Percentiles rank a stretch among this genome's conserved stretches.
Conservation (phyloP, 2,113 vertebrate genomes). For the Fulmarus glacialis region DNA sequence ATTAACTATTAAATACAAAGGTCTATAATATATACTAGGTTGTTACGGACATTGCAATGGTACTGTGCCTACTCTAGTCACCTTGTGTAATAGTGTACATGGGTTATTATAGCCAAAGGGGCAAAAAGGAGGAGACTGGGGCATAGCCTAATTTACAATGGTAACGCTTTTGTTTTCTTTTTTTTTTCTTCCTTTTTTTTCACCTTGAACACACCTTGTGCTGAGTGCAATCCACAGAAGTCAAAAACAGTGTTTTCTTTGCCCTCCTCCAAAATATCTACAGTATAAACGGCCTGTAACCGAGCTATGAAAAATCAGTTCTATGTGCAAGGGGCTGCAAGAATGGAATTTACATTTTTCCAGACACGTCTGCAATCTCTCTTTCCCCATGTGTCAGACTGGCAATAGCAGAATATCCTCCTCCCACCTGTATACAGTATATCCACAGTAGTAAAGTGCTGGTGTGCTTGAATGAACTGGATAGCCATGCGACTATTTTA, state of each 20-base stretch:
- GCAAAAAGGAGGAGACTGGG: constrained; percentile 56
- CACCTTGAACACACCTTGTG: constrained; percentile 31
- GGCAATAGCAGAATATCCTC: constrained; percentile 41
- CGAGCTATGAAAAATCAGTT: constrained; percentile 41
- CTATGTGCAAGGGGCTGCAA: constrained; percentile 48
- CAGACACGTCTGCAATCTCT: not conserved
- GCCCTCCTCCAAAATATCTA: constrained; percentile 48
- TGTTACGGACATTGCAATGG: constrained; percentile 70
- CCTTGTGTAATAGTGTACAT: constrained; percentile 62
- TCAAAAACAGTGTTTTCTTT: constrained; percentile 50
- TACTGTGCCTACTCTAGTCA: constrained; percentile 68
- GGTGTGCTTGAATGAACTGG: constrained; percentile 61
- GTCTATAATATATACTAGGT: constrained; percentile 68
- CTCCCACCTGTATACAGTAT: constrained; percentile 58
- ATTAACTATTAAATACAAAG: constrained; percentile 75
- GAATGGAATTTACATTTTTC: constrained; percentile 27
- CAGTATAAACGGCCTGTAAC: constrained; percentile 47
- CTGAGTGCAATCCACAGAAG: constrained; percentile 68
- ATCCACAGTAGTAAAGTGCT: constrained; percentile 62
- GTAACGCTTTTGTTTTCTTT: not conserved
- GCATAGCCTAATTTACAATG: constrained; percentile 61
- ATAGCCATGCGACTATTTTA: constrained; percentile 26
- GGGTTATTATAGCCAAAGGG: constrained; percentile 59
- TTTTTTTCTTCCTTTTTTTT: not conserved
- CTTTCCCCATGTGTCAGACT: constrained; percentile 1